Evolutionary conservation across 2,888 invertebrate species (phyloP).

Genomic region (Choreutis nemorana): DNA sequence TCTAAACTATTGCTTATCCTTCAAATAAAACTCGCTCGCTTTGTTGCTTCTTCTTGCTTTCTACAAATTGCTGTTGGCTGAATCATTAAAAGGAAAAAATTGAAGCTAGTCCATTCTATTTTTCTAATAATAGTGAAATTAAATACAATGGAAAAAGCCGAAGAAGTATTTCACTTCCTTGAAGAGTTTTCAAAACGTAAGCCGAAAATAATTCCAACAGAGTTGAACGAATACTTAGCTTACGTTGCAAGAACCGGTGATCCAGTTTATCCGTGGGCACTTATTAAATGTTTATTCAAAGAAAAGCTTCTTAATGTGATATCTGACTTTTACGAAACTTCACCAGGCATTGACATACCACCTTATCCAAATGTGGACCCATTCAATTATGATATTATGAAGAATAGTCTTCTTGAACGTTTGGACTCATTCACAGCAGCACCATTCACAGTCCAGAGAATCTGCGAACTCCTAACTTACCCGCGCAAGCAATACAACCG

Average conservation of each 20-base stretch:
- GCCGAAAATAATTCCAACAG: constrained; percentile 82
- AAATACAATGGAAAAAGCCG: constrained; percentile 86
- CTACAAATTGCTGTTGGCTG: too few relatives aligned
- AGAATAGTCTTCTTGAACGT: constrained; percentile 80
- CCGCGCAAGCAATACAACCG: constrained; percentile 95
- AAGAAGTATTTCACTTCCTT: constrained; percentile 82
- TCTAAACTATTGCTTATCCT: too few relatives aligned
- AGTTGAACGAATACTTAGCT: constrained; percentile 87
- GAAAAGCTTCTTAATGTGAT: constrained; percentile 88
- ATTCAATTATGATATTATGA: constrained; percentile 90
- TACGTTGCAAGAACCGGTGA: constrained; percentile 95
- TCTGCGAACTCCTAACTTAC: constrained; percentile 91
- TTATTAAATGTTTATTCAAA: constrained; percentile 86
- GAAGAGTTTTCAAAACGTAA: constrained; percentile 84
- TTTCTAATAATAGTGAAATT: too few relatives aligned
- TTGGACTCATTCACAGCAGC: constrained; percentile 87
- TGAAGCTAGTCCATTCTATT: too few relatives aligned
- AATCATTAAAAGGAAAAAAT: too few relatives aligned
- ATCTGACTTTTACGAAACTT: constrained; percentile 85
- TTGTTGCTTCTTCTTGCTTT: too few relatives aligned
- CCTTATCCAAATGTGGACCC: constrained; percentile 91
- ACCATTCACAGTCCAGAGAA: constrained; percentile 94
- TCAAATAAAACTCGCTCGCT: too few relatives aligned
- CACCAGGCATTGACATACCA: constrained; percentile 79
- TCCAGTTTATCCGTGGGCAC: constrained; percentile 91